Evolutionary conservation across 2,113 vertebrate genomes (phyloP), one percentile per base, ranked within the genome.

Genomic region (Ceratotherium simum): DNA sequence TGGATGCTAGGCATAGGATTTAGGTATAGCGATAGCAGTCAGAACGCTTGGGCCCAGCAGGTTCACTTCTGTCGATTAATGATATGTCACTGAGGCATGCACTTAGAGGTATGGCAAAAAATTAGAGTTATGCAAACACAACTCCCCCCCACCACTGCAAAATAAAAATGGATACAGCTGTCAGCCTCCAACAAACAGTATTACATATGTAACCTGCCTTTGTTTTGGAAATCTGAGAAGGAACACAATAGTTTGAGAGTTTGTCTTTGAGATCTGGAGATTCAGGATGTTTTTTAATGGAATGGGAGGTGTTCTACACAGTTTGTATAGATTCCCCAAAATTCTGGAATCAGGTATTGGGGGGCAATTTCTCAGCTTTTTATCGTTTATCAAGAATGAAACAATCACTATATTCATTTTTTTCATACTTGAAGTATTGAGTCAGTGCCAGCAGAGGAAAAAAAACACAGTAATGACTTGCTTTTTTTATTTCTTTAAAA

Each of bases 401-500:
- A 75, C 8, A 67, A 82, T 65, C n/a, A 39, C 29, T 14, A 0
- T 70, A 3, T 18, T 18, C 4, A 29, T 72, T 85, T 90, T 36
- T 10, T 6, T 42, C 14, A 7, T 10, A 23, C 29, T 81, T 93
- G 72, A 91, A 91, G 85, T 95, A 96, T 8, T 93, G 64, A 75
- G 20, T 51, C 14, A 16, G 13, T 76, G 73, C 84, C 29, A 91
- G 36, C 2, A 86, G 54, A 81, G 39, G 42, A 67, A 92, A 85
- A 31, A 90, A 97, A 76, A 90, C 3, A 8, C 36, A 54, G 67
- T 21, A 78, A 82, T 64, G 25, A 79, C 60, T 83, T 87, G 48
- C 8, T 54, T 6, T 83, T 91, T 95, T 95, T 93, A 80, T 90
- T 97, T 93, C 31, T 80, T 93, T 79, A 98, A 48, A 89, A 36